Conservation (phyloP, 1,140 invertebrate species). For the Leptinotarsa lineolata region DNA sequence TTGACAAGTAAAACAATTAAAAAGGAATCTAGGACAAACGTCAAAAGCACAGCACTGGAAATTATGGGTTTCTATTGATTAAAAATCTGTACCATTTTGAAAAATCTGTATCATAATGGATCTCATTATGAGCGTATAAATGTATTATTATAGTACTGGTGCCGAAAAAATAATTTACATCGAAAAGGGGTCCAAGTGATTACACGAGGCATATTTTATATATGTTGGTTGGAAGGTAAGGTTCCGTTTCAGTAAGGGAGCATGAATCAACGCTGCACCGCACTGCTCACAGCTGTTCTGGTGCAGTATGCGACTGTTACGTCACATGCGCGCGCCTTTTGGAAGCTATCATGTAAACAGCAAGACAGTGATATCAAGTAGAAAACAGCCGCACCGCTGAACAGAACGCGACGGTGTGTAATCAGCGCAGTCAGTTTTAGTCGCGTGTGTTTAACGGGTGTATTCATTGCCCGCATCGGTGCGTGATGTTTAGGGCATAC, state of each 20-base stretch:
- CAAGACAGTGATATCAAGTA: slow-evolving; percentile 23
- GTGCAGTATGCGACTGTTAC: slow-evolving; percentile 29
- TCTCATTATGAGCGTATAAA: too few species aligned
- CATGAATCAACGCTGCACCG: not conserved
- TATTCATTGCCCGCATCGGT: slow-evolving; percentile 6
- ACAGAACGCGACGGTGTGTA: not conserved
- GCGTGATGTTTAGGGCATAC: slow-evolving; percentile 26
- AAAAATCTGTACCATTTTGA: too few species aligned
- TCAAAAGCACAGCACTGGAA: too few species aligned
- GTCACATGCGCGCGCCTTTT: slow-evolving; percentile 27
- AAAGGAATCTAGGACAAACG: too few species aligned
- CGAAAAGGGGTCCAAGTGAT: too few species aligned
- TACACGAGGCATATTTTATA: too few species aligned
- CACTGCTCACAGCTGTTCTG: slow-evolving; percentile 15
- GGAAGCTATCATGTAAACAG: slow-evolving; percentile 25
- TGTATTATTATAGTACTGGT: too few species aligned
- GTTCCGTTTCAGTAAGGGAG: not conserved
- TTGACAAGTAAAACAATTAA: too few species aligned
- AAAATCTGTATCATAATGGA: too few species aligned
- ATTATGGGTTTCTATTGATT: too few species aligned
- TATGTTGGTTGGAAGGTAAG: not conserved
- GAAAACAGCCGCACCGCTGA: not conserved
- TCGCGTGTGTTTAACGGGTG: slow-evolving; percentile 12
- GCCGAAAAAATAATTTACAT: too few species aligned
- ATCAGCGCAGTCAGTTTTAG: slow-evolving; percentile 1